A percentile compares a stretch with the other conserved stretches of the same genome.
Evolutionary conservation across 1,140 invertebrate species (phyloP).

Genomic region (Phocides pigmalion): DNA sequence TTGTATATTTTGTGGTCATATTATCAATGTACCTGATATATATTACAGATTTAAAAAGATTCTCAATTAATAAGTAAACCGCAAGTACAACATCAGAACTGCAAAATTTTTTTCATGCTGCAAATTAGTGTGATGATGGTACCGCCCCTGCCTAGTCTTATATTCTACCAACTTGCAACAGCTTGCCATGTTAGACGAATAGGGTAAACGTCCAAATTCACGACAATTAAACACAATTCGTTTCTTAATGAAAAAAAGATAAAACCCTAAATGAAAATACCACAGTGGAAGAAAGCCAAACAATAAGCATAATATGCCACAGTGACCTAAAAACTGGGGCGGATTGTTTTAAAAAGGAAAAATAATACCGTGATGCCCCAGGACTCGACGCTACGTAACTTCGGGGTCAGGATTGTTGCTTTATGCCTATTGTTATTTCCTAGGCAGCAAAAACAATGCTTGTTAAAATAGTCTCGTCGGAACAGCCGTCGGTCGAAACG

Average conservation of each 20-base stretch:
- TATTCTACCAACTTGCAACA: too few species aligned
- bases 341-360: constrained; percentile 12
- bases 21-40: too few species aligned
- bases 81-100: too few species aligned
- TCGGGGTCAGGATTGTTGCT: constrained; percentile 10
- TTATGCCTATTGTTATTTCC: constrained; percentile 15
- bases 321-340: constrained; percentile 20
- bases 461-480: not conserved
- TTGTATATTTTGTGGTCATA: too few species aligned
- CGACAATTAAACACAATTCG: too few species aligned
- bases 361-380: constrained; percentile 3
- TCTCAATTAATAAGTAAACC: too few species aligned
- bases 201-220: too few species aligned
- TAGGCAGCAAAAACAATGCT: constrained; percentile 8
- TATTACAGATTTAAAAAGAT: too few species aligned
- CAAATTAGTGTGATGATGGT: too few species aligned
- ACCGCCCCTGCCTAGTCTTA: too few species aligned
- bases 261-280: not conserved
- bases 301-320: constrained; percentile 18
- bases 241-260: not conserved
- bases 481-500: not conserved
- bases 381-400: constrained; percentile 3
- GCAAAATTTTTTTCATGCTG: too few species aligned
- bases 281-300: constrained; percentile 2
- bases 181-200: too few species aligned